Evolutionary conservation across 2,113 vertebrate genomes (phyloP).

Genomic region (Cichladusa arquata): DNA sequence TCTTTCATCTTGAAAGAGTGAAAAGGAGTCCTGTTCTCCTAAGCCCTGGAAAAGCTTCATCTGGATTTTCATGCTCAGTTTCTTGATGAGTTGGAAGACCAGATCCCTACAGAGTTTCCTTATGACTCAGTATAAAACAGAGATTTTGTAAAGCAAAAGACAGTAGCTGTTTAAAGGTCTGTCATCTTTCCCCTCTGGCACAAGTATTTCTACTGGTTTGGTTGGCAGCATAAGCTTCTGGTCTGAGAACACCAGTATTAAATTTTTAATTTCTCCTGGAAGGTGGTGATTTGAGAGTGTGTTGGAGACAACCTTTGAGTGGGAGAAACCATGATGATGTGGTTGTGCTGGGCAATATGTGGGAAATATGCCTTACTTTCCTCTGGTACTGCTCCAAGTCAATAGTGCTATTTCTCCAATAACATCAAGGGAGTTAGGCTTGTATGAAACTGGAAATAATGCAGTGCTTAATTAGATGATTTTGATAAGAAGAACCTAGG

Average conservation of each 20-base stretch:
- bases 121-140: neutral
- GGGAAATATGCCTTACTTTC: neutral
- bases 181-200: neutral
- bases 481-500: conserved; percentile 17
- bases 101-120: neutral
- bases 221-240: neutral
- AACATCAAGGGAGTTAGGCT: neutral
- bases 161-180: neutral
- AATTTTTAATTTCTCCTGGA: neutral
- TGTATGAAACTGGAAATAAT: conserved; percentile 14
- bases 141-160: neutral
- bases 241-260: neutral
- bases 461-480: conserved; percentile 15
- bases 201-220: neutral
- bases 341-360: neutral
- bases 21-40: neutral
- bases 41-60: neutral
- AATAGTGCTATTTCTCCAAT: neutral
- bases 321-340: neutral
- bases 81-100: neutral
- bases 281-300: neutral
- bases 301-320: neutral
- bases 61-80: neutral
- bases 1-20: neutral
- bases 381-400: neutral